Conservation (phyloP, 2,113 vertebrate genomes). For the Hyperopisus bebe region DNA sequence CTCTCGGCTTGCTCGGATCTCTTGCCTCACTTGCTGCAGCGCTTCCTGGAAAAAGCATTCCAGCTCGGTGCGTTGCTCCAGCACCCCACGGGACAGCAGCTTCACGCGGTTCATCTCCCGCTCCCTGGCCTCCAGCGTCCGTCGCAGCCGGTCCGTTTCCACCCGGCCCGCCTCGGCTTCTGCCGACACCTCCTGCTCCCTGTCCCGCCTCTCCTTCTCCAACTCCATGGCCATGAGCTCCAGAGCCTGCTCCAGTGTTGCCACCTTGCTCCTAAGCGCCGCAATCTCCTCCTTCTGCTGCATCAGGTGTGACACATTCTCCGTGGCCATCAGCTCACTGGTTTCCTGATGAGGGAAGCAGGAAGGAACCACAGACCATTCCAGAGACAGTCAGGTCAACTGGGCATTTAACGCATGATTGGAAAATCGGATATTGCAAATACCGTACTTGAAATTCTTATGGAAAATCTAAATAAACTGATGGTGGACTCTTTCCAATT, state of each 20-base stretch:
- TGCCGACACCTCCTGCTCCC: constrained; percentile 38
- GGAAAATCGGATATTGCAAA: background rate
- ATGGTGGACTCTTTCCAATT: background rate
- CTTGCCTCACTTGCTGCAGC: constrained; percentile 67
- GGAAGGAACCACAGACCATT: background rate
- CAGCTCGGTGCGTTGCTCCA: constrained; percentile 70
- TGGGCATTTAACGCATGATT: background rate
- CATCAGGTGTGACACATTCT: constrained; percentile 59
- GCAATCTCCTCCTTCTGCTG: constrained; percentile 57
- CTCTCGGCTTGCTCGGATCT: constrained; percentile 61
- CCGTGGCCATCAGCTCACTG: constrained; percentile 56
- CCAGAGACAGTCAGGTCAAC: background rate
- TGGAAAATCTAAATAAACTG: background rate
- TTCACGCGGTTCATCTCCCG: constrained; percentile 70
- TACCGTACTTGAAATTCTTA: background rate
- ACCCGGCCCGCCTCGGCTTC: constrained; percentile 48
- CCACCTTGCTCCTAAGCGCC: constrained; percentile 56
- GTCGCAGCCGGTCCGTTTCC: constrained; percentile 69
- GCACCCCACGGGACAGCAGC: constrained; percentile 59
- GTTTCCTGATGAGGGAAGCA: constrained; percentile 54
- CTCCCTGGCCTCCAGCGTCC: constrained; percentile 63
- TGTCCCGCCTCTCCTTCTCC: constrained; percentile 43
- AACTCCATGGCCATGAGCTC: constrained; percentile 43
- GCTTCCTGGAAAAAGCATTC: constrained; percentile 75
- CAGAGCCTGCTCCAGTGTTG: constrained; percentile 58